These are phyloP conservation scores for Lycopodina hypogea DNA, from an alignment of 37 sponge, comb jelly and placozoan species.

Conservation along the genomic window DNA sequence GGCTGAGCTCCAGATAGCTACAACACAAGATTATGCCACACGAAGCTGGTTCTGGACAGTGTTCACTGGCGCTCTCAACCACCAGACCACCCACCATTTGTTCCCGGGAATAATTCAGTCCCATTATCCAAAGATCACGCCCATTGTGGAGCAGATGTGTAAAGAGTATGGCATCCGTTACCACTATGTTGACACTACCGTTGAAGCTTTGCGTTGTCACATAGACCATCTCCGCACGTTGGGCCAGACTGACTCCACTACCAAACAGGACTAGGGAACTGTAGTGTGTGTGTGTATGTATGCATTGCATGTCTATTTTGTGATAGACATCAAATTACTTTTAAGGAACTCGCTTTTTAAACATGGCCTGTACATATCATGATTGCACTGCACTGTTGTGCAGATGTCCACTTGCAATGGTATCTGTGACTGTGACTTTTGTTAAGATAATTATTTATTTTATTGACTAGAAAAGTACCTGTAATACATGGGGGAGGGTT, in stretches of 20 bases:
- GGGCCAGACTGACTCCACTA: constrained; percentile 47
- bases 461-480: no score
- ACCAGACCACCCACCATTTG: constrained; percentile 89
- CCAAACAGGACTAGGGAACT: not conserved
- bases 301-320: no score
- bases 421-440: no score
- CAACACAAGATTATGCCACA: constrained; percentile 88
- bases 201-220: constrained; percentile 82
- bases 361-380: no score
- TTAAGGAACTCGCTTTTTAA: no score
- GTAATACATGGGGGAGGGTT: no score
- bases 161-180: constrained; percentile 85
- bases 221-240: constrained; percentile 76
- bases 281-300: no score
- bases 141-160: constrained; percentile 81
- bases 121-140: constrained; percentile 82
- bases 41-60: constrained; percentile 90
- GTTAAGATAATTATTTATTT: no score
- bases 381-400: no score
- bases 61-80: constrained; percentile 87
- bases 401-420: no score
- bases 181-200: constrained; percentile 76
- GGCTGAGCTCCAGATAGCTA: constrained; percentile 89
- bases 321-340: no score
- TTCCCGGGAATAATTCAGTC: constrained; percentile 89